Percentiles rank a stretch among this genome's conserved stretches.
Evolutionary conservation across 2,797 vertebrate genomes (phyloP).

Genomic region (Myripristis jacobus): DNA sequence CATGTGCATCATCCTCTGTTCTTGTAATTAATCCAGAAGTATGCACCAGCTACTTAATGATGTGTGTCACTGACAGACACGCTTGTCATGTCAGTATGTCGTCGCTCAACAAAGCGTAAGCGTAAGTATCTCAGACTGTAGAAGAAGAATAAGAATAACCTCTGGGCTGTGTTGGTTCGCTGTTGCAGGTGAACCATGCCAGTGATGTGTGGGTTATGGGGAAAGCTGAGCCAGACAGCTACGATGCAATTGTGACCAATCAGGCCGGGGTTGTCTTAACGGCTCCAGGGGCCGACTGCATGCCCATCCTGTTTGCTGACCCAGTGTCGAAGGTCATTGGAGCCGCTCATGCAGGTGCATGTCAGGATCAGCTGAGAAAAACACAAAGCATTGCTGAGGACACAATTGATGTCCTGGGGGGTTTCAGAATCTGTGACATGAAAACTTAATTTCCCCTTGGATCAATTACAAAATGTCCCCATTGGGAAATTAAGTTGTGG

Average conservation of each 20-base stretch:
- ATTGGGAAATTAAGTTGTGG: too few relatives aligned
- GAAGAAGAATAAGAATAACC: too few relatives aligned
- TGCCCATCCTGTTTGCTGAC: constrained; percentile 92
- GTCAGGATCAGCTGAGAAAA: neutral
- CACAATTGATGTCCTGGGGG: too few relatives aligned
- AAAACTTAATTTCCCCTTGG: neutral
- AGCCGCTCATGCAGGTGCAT: constrained; percentile 91
- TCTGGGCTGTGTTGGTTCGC: neutral
- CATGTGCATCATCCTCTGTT: too few relatives aligned
- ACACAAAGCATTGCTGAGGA: neutral
- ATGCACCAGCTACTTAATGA: too few relatives aligned
- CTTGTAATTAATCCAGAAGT: too few relatives aligned
- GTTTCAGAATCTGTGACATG: neutral
- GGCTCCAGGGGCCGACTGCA: constrained; percentile 94
- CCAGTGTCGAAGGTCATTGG: constrained; percentile 89
- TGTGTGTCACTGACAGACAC: neutral
- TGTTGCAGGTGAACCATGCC: constrained; percentile 87
- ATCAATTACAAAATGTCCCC: too few relatives aligned
- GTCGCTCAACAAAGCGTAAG: neutral
- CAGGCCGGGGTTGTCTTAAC: constrained; percentile 85
- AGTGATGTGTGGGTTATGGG: constrained; percentile 88
- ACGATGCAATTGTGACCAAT: constrained; percentile 91
- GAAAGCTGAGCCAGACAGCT: constrained; percentile 84
- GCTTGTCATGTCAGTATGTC: neutral
- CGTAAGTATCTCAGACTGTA: neutral